Evolutionary conservation across 1,140 invertebrate species (phyloP).

Genomic region (Eumaeus atala): DNA sequence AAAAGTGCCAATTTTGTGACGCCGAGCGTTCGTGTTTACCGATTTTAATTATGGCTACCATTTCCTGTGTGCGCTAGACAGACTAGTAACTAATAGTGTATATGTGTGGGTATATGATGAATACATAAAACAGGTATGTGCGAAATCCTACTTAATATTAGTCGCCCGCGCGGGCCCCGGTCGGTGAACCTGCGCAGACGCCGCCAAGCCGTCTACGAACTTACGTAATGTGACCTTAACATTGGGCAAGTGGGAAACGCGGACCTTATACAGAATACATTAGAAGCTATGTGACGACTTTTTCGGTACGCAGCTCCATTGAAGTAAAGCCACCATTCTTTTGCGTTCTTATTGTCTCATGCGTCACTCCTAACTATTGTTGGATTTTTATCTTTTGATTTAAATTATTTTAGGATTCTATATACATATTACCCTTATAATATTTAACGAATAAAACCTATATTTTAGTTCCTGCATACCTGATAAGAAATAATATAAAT

Average conservation of each 20-base stretch:
- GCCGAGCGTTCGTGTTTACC: neutral
- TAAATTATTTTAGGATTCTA: no score
- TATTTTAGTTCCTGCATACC: no score
- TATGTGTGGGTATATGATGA: constrained; percentile 17
- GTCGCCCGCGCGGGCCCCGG: constrained; percentile 61
- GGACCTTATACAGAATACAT: constrained; percentile 23
- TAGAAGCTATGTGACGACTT: neutral
- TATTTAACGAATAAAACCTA: no score
- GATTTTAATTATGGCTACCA: neutral
- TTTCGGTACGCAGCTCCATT: no score
- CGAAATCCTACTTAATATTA: constrained; percentile 29
- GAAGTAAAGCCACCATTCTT: no score
- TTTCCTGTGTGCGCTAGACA: neutral
- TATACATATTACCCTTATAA: no score
- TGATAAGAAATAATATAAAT: no score
- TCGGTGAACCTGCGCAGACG: constrained; percentile 48
- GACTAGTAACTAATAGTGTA: constrained; percentile 5
- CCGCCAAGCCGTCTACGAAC: constrained; percentile 66
- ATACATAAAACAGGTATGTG: constrained; percentile 25
- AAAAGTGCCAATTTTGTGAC: no score
- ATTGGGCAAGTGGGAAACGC: constrained; percentile 38
- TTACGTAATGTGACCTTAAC: constrained; percentile 67
- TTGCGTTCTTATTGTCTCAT: no score
- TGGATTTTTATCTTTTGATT: no score
- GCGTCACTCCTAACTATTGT: no score